Conservation (phyloP, 2,888 invertebrate species). For the Drosophila basisetae region DNA sequence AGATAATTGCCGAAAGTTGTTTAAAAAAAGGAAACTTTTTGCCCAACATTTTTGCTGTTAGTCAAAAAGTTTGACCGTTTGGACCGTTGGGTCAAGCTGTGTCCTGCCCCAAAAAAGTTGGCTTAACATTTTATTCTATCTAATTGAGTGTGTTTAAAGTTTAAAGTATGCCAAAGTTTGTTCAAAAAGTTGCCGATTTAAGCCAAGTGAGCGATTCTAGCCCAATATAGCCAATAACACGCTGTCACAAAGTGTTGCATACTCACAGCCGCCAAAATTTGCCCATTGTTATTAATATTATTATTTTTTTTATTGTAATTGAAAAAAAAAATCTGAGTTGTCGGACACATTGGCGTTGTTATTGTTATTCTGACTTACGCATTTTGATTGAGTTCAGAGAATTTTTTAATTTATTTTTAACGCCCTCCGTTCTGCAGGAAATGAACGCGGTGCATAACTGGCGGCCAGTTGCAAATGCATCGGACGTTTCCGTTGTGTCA, state of each 20-base stretch:
- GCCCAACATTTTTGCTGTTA: slow-evolving; percentile 71
- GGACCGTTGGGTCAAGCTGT: slow-evolving; percentile 75
- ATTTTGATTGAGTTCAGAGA: slow-evolving; percentile 67
- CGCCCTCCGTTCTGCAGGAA: slow-evolving; percentile 45
- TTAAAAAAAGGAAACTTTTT: slow-evolving; percentile 66
- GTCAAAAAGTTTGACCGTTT: slow-evolving; percentile 77
- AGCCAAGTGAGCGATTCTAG: slow-evolving; percentile 50
- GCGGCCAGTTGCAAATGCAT: slow-evolving; percentile 41
- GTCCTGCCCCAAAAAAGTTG: slow-evolving; percentile 64
- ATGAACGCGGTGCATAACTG: slow-evolving; percentile 54
- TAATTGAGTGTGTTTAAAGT: slow-evolving; percentile 82
- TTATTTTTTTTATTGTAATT: slow-evolving; percentile 31
- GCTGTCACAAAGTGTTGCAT: slow-evolving; percentile 59
- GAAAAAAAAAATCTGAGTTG: not conserved
- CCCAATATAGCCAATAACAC: slow-evolving; percentile 52
- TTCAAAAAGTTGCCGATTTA: slow-evolving; percentile 57
- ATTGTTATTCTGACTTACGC: slow-evolving; percentile 59
- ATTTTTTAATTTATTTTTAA: slow-evolving; percentile 70
- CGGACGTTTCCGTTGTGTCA: slow-evolving; percentile 49
- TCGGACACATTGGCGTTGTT: slow-evolving; percentile 18
- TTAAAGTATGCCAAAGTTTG: slow-evolving; percentile 76
- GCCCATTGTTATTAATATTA: slow-evolving; percentile 21
- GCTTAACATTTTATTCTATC: slow-evolving; percentile 78
- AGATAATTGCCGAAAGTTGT: slow-evolving; percentile 83
- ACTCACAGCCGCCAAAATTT: slow-evolving; percentile 1